Evolutionary conservation across 2,113 vertebrate species (phyloP).

Genomic region (Corythoichthys haematopterus): DNA sequence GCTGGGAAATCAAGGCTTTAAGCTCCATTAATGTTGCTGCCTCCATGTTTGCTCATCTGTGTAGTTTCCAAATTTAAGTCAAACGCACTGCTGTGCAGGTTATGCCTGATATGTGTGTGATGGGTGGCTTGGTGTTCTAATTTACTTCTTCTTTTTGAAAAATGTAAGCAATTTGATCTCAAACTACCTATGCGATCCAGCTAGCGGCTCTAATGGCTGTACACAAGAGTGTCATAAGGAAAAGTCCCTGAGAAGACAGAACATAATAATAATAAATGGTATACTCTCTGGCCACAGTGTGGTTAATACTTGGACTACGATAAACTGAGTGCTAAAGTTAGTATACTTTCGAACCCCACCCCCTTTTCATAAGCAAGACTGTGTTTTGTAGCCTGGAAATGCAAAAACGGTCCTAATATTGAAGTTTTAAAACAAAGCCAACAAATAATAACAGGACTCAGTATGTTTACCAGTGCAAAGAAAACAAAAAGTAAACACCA

Average conservation of each 20-base stretch:
- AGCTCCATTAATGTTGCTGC: slow-evolving; percentile 47
- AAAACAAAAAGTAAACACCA: too few species aligned
- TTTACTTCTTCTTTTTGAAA: slow-evolving; percentile 7
- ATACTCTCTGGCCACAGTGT: background rate
- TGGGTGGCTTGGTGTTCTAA: slow-evolving; percentile 2
- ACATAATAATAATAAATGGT: background rate
- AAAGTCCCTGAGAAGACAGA: background rate
- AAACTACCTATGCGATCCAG: background rate
- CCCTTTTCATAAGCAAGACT: too few species aligned
- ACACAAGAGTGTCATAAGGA: background rate
- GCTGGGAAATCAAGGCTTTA: slow-evolving; percentile 29
- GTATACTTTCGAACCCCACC: background rate
- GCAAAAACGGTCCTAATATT: too few species aligned
- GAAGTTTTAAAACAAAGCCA: too few species aligned
- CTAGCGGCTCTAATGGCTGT: background rate
- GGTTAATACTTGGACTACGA: background rate
- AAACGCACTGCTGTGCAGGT: slow-evolving; percentile 23
- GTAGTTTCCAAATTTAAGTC: slow-evolving; percentile 54
- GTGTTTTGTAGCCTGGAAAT: too few species aligned
- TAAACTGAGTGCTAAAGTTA: background rate
- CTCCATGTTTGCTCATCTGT: slow-evolving; percentile 51
- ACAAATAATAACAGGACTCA: too few species aligned
- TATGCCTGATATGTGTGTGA: slow-evolving; percentile 1
- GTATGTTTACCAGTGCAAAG: too few species aligned
- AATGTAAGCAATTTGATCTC: background rate